A percentile compares a stretch with the other conserved stretches of the same genome.
These are phyloP conservation scores for Strigamia crassipes DNA, from an alignment of 2,888 invertebrate species.

Conservation along the genomic window DNA sequence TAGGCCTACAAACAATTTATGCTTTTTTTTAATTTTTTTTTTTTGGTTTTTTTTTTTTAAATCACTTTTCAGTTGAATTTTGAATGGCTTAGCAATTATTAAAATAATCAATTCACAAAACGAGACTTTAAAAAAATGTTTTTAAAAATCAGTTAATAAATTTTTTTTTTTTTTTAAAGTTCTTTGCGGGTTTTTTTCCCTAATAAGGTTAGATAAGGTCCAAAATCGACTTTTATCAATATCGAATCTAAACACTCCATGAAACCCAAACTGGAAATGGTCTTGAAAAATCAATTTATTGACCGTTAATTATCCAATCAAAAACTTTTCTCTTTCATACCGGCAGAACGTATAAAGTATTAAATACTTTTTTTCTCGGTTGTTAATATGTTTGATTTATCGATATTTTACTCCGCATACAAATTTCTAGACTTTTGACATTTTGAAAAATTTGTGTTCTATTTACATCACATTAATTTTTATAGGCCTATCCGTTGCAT, in stretches of 20 bases:
- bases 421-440: slow-evolving; percentile 10
- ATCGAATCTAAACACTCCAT: neutral
- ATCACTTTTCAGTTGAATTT: neutral
- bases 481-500: slow-evolving; percentile 17
- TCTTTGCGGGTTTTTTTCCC: neutral
- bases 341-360: neutral
- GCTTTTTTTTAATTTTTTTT: neutral
- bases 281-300: neutral
- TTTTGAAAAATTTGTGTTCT: slow-evolving; percentile 5
- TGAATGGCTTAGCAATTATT: neutral
- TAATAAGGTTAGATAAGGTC: neutral
- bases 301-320: slow-evolving; percentile 8
- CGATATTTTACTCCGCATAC: neutral
- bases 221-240: neutral
- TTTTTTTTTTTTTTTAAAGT: no score
- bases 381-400: neutral
- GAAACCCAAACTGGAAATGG: neutral
- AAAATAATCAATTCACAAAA: neutral
- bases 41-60: neutral
- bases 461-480: slow-evolving; percentile 8
- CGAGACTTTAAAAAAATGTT: neutral
- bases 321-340: neutral
- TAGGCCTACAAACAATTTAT: neutral
- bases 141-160: no score
- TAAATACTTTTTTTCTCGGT: neutral